Base-by-base conservation (phyloP, 2,113 vertebrate genomes). In the Peucedramus taeniatus region DNA sequence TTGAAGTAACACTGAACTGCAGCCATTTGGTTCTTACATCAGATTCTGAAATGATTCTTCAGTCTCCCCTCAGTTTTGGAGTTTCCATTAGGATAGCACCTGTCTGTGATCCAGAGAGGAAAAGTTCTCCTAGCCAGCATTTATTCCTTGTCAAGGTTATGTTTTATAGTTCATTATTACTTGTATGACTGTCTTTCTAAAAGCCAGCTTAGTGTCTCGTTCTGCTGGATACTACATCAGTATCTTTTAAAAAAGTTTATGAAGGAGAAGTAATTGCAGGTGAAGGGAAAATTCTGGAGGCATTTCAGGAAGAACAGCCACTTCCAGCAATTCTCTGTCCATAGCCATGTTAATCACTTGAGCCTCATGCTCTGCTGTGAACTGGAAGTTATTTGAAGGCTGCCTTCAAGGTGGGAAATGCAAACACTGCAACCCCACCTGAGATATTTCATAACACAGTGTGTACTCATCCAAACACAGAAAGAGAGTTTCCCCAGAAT, bases 11-110 rank as follows among this genome's bases (percentile, higher is more conserved):
- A 49, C 37, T 80, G 74, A 93, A 75, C 83, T 92, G 31, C 44
- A 84, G 45, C 83, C 88, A 90, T 94, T 95, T 96, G 93, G 49
- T 97, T 93, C 94, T 89, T 71, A 64, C 23, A 94, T 96, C 79
- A 93, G 51, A 61, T 64, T 86, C 56, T 15, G 24, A 93, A 95
- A 90, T 37, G 31, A 90, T 56, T 95, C 90, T 88, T 96, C 71
- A n/a, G 30, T 64, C 54, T 90, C 27, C 31, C 14, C 17, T 90
- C 37, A 33, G 28, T 77, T 92, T 74, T 88, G 66, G 88, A 77
- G 76, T 94, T 94, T 95, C 83, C 79, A 88, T 91, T 95, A 83
- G 80, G 42, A 74, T 28, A 93, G 61, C 85, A 96, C 85, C 90
- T 94, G 93, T 33, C 35, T 75, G 1, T 17, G 37, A 86, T 68